Evolutionary conservation across 1,140 invertebrate species (phyloP), one percentile per base, ranked within the genome.

Genomic region (Trachelipus rathkii): DNA sequence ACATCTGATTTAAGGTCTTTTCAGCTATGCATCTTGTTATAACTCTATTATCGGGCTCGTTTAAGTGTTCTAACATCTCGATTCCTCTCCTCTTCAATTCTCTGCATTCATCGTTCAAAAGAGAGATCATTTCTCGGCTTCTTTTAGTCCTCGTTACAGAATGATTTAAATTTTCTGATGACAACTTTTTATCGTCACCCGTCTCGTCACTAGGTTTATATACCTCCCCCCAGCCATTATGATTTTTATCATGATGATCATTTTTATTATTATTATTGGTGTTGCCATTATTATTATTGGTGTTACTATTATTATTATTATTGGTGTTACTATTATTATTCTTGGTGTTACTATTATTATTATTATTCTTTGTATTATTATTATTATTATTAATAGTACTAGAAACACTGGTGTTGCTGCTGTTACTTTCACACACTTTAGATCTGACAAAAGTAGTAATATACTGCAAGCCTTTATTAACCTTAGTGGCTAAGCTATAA

Each of bases 91-190:
- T 69, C 45, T 46, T 53, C 43, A 78, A 67, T 33, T 78, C 77
- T 15, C 77, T 44, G 33, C 77, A 78, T 60, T 78, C 77, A 60
- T 78, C 77, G 33, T 70, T 50, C 43, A 78, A 66, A 46, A 78
- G 77, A 46, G 60, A 15, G 4, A 45, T n/a, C 7, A 78, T 43
- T 76, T 78, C 77, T 4, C 8, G 45, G 50, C 23, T n/a, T 13
- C 11, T 23, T 23, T 10, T 50, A 21, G 44, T 72, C 2, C n/a
- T 21, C n/a, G 13, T 44, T 33, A 43, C 23, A 50, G 72, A 9
- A 2, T 50, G 13, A 45, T 8, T 33, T 33, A 33, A 33, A 33
- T 6, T 33, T n/a, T n/a, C n/a, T n/a, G n/a, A n/a, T n/a, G n/a
- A n/a, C n/a, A n/a, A n/a, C n/a, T n/a, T n/a, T n/a, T n/a, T n/a